Conservation (phyloP, 2,797 vertebrate species). For the Argentina silus region DNA sequence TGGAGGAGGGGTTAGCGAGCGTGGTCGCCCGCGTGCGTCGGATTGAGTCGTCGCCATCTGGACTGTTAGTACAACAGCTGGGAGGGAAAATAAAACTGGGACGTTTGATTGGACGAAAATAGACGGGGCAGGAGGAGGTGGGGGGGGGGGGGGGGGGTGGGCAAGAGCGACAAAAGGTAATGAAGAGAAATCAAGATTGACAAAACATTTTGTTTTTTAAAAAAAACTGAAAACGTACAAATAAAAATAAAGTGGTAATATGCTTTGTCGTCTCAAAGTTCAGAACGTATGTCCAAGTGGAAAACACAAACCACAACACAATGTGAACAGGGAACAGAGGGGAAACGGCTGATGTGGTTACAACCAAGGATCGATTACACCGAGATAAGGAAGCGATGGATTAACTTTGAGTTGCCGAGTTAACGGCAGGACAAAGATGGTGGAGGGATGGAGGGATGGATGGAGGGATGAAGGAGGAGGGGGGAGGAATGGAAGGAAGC, state of each 20-base stretch:
- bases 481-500: conserved; percentile 50
- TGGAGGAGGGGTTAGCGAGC: background rate
- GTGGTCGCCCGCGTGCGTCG: conserved; percentile 78
- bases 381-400: conserved; percentile 53
- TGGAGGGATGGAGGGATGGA: conserved; percentile 49
- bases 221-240: conserved; percentile 18
- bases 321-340: conserved; percentile 67
- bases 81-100: conserved; percentile 89
- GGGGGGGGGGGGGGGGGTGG: conserved; percentile 65
- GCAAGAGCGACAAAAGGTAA: conserved; percentile 55
- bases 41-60: conserved; percentile 90
- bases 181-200: conserved; percentile 14
- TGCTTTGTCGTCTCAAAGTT: conserved; percentile 79
- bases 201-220: background rate
- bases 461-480: conserved; percentile 51
- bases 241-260: conserved; percentile 66
- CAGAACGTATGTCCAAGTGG: conserved; percentile 64
- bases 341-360: conserved; percentile 44
- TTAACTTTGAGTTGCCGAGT: conserved; percentile 59
- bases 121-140: conserved; percentile 68
- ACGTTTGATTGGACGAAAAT: conserved; percentile 88
- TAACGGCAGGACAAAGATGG: conserved; percentile 78
- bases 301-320: conserved; percentile 55
- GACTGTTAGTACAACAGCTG: conserved; percentile 93
- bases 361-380: conserved; percentile 62